A percentile compares a stretch with the other conserved stretches of the same genome.
Conservation (phyloP, 2,113 vertebrate genomes). For the Festucalex cinctus region DNA sequence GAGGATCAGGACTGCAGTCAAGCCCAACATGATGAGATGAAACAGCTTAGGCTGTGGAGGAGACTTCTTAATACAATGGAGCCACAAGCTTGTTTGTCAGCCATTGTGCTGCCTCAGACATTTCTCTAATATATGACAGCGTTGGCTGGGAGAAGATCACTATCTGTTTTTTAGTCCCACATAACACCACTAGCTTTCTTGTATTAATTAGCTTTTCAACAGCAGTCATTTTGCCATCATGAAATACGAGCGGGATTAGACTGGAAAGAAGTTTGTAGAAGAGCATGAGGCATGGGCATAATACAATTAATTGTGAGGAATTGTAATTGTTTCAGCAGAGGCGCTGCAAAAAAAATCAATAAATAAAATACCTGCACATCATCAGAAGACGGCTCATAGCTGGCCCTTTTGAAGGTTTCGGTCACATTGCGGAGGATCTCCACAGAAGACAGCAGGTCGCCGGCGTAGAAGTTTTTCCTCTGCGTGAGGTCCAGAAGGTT, state of each 20-base stretch:
- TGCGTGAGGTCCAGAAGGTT: conserved; percentile 94
- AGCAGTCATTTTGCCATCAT: neutral
- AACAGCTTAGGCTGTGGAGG: conserved; percentile 42
- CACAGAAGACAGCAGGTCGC: conserved; percentile 93
- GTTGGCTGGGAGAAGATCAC: neutral
- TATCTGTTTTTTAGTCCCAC: neutral
- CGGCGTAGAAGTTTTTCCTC: conserved; percentile 95
- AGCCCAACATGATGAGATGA: conserved; percentile 56
- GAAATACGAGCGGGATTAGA: neutral
- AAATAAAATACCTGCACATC: conserved; percentile 87
- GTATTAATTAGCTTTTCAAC: neutral
- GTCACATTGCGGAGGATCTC: conserved; percentile 98
- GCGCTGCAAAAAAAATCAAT: too few species aligned
- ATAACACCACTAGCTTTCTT: neutral
- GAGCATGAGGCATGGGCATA: neutral
- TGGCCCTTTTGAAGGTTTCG: conserved; percentile 95
- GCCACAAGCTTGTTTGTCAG: conserved; percentile 23
- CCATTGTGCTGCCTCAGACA: conserved; percentile 30
- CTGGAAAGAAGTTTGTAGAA: neutral
- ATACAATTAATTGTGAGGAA: neutral
- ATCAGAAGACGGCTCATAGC: conserved; percentile 93
- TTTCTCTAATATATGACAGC: conserved; percentile 2
- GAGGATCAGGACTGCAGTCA: conserved; percentile 62
- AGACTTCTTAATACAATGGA: conserved; percentile 52
- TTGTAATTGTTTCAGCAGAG: too few species aligned